These are phyloP conservation scores for Microplitis mediator DNA, from an alignment of 1,140 invertebrate genomes.

Conservation along the genomic window DNA sequence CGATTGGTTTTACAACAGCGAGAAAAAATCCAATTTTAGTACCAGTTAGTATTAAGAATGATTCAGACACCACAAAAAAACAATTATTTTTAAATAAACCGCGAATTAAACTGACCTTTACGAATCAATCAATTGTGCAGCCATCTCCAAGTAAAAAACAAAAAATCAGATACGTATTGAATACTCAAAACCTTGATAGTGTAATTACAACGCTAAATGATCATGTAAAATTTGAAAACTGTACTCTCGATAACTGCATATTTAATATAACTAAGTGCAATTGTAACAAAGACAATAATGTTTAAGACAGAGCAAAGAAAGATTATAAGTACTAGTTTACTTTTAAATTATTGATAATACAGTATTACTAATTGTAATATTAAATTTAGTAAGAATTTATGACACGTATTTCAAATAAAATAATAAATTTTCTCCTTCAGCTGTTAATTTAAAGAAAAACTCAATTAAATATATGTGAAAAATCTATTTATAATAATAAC, in stretches of 20 bases:
- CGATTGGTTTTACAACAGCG: background rate
- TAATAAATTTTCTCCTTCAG: no score
- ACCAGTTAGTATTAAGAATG: background rate
- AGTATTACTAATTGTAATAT: no score
- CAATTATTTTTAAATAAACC: background rate
- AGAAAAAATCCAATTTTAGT: conserved; percentile 1
- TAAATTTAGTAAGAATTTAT: no score
- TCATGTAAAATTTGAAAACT: background rate
- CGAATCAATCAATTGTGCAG: background rate
- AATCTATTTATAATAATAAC: no score
- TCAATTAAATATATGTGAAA: no score
- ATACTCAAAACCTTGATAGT: background rate
- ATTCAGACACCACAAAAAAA: background rate
- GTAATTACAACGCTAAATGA: background rate
- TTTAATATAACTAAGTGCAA: no score
- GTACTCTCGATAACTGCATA: background rate
- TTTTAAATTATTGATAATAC: no score
- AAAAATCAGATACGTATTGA: background rate
- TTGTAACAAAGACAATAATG: no score
- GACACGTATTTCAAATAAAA: no score
- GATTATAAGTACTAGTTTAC: no score
- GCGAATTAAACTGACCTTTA: background rate
- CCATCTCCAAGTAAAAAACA: background rate
- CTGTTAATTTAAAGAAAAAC: no score
- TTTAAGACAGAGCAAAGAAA: no score